Evolutionary conservation across 2,888 invertebrate species (phyloP).

Genomic region (Plemyria rubiginata): DNA sequence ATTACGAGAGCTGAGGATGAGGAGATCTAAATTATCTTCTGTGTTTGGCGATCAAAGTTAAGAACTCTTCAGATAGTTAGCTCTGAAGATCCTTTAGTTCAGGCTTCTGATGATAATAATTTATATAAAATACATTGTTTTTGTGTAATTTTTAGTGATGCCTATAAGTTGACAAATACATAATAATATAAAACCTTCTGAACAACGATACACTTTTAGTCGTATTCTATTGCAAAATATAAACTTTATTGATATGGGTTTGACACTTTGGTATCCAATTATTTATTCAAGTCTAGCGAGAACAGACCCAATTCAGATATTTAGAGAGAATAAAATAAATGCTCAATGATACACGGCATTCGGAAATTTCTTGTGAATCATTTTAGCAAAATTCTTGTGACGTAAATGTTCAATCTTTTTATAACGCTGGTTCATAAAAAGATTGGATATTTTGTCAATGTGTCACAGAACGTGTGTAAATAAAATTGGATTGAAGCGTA

Average conservation of each 20-base stretch:
- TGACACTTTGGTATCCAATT: slow-evolving; percentile 4
- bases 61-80: too few relatives aligned
- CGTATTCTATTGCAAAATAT: slow-evolving; percentile 3
- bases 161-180: too few relatives aligned
- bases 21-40: too few relatives aligned
- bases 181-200: too few relatives aligned
- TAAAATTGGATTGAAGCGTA: not conserved
- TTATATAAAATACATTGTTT: too few relatives aligned
- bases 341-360: not conserved
- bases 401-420: slow-evolving; percentile 12
- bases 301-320: not conserved
- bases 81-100: too few relatives aligned
- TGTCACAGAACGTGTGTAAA: not conserved
- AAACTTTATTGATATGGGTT: slow-evolving; percentile 21
- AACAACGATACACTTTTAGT: not conserved
- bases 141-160: too few relatives aligned
- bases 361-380: slow-evolving; percentile 26
- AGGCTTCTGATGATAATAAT: too few relatives aligned
- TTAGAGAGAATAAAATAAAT: not conserved
- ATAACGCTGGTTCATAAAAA: slow-evolving; percentile 11
- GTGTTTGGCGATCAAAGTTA: too few relatives aligned
- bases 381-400: slow-evolving; percentile 2
- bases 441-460: slow-evolving; percentile 27
- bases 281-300: slow-evolving; percentile 1
- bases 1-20: too few relatives aligned